Evolutionary conservation across 1,140 invertebrate species (phyloP), one percentile per base, ranked within the genome.

Genomic region (Apis florea): DNA sequence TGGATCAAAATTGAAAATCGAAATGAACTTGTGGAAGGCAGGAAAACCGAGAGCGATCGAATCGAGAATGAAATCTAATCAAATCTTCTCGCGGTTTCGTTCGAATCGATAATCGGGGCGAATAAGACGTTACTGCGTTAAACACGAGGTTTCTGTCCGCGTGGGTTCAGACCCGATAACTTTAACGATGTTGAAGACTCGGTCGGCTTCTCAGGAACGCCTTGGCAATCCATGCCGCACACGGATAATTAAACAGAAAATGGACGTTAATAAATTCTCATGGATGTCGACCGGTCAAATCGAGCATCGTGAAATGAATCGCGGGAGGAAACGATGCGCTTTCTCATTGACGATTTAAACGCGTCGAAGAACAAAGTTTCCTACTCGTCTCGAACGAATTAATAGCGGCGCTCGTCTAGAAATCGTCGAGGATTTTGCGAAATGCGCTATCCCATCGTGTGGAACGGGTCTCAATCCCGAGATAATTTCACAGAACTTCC

Each of bases 251-350:
- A 90, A 90, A 90, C 86, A 88, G 88, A 90, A 90, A 89, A 89
- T 89, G 86, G 83, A 87, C 85, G 89, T 90, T 89, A 89, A 90
- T 90, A 89, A 90, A 90, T 90, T 90, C 83, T 82, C 89, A 82
- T 83, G 82, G 82, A 87, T 75, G 83, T 81, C 70, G 74, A 68
- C 68, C 71, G 74, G 64, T 72, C 84, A 63, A 40, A 79, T 77
- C 78, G 49, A 59, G 31, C 72, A 76, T 81, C 73, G 77, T 84
- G 80, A 86, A 89, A 86, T 82, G 68, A 79, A 79, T 79, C 85
- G 83, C 82, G 88, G 86, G 85, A 89, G 83, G 71, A 86, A n/a
- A 63, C 54, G 49, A 83, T 75, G 74, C 85, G 59, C 58, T 67
- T 40, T 79, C 64, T 70, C 71, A 19, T 67, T 58, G 71, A 63